phyloP scores from a whole-genome alignment of 1,140 invertebrate genomes.

The Cyphomyrmex costatus region DNA sequence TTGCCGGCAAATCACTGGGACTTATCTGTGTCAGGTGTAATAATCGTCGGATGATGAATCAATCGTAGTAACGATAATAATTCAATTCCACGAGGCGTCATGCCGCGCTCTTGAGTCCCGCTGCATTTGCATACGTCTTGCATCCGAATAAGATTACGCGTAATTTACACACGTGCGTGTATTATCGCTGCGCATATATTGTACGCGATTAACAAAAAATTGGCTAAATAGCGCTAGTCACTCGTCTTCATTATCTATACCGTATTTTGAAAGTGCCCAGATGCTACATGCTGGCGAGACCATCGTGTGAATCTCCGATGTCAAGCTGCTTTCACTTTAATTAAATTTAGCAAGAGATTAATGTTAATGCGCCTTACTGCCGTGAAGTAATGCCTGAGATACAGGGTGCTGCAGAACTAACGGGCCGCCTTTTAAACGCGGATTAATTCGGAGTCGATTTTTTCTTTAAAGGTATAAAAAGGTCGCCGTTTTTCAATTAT shows the following conservation, averaged over 20 bases:
- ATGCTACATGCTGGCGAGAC: constrained; percentile 13
- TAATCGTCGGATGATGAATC: constrained; percentile 54
- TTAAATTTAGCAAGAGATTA: constrained; percentile 72
- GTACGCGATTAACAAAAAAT: background rate
- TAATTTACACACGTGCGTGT: constrained; percentile 7
- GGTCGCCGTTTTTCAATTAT: background rate
- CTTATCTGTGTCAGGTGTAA: constrained; percentile 46
- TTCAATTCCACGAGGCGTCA: constrained; percentile 34
- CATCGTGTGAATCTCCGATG: constrained; percentile 34
- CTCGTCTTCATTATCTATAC: background rate
- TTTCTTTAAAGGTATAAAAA: background rate
- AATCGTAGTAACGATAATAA: constrained; percentile 52
- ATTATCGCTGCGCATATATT: background rate
- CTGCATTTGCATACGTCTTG: constrained; percentile 28
- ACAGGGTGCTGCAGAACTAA: background rate
- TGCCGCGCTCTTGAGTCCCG: background rate
- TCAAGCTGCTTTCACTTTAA: constrained; percentile 72
- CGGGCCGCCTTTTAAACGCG: background rate
- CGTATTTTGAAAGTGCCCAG: constrained; percentile 69
- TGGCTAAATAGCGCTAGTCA: constrained; percentile 24
- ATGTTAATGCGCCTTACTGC: constrained; percentile 63
- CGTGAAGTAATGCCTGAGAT: background rate
- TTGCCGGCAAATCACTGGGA: constrained; percentile 35
- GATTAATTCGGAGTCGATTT: background rate
- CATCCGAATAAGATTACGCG: constrained; percentile 12